Conservation (phyloP, 2,888 invertebrate species). For the Ectropis crepuscularia region DNA sequence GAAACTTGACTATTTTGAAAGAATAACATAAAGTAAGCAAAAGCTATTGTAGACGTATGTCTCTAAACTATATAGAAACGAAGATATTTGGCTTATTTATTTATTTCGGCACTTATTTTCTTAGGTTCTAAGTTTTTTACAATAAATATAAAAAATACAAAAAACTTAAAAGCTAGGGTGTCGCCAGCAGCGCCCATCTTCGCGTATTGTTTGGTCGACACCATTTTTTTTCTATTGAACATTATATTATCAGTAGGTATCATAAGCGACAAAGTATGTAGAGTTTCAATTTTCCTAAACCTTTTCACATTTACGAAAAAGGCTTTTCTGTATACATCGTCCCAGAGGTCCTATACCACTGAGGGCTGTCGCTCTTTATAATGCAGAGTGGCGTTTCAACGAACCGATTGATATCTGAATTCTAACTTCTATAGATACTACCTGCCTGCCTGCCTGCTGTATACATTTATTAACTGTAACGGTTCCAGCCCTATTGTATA, state of each 20-base stretch:
- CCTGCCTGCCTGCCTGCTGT: conserved; percentile 5
- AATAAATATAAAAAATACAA: too few relatives aligned
- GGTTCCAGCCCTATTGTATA: conserved; percentile 17
- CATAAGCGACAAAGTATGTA: conserved; percentile 33
- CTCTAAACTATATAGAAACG: too few relatives aligned
- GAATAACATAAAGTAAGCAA: too few relatives aligned
- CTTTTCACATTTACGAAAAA: conserved; percentile 48
- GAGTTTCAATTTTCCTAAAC: conserved; percentile 39
- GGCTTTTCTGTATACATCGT: conserved; percentile 50
- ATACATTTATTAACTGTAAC: conserved; percentile 26
- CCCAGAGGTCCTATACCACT: conserved; percentile 50
- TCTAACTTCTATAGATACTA: conserved; percentile 35
- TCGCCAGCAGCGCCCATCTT: too few relatives aligned
- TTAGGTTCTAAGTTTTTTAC: too few relatives aligned
- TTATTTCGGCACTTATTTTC: too few relatives aligned
- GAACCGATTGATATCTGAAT: conserved; percentile 50
- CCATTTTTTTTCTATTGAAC: too few relatives aligned
- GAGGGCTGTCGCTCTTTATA: conserved; percentile 46
- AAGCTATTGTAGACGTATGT: too few relatives aligned
- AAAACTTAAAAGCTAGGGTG: too few relatives aligned
- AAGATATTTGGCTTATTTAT: too few relatives aligned
- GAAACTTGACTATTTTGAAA: too few relatives aligned
- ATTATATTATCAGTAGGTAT: not conserved
- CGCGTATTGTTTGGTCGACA: too few relatives aligned
- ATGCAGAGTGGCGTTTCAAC: conserved; percentile 62